Conservation (phyloP, 2,797 vertebrate genomes). For the Artibeus lituratus region DNA sequence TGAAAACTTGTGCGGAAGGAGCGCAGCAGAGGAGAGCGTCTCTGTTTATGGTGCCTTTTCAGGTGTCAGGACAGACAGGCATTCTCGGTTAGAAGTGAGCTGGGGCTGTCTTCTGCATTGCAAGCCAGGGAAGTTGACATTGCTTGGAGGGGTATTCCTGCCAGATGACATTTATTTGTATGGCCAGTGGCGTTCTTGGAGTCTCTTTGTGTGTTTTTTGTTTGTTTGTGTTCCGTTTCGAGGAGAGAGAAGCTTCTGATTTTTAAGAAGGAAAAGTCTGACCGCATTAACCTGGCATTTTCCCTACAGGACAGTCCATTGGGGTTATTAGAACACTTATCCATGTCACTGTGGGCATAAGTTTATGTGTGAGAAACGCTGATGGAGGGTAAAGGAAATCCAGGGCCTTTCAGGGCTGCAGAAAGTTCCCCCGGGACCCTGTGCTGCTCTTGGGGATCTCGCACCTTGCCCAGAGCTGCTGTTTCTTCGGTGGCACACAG, state of each 20-base stretch:
- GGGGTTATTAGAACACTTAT: background rate
- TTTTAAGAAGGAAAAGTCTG: background rate
- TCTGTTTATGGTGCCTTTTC: background rate
- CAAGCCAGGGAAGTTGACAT: background rate
- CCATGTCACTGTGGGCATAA: background rate
- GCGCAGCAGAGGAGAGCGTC: background rate
- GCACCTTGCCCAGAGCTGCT: background rate
- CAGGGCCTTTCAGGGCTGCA: background rate
- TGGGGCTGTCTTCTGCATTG: background rate
- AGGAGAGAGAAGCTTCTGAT: background rate
- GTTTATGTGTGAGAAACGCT: background rate
- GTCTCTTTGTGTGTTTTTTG: background rate
- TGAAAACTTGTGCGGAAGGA: background rate
- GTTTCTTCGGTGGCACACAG: background rate
- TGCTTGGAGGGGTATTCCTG: background rate
- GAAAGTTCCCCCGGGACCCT: background rate
- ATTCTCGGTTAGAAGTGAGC: background rate
- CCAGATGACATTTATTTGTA: background rate
- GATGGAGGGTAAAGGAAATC: background rate
- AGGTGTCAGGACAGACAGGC: background rate
- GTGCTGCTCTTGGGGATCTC: background rate
- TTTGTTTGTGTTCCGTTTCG: background rate
- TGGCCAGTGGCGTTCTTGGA: background rate
- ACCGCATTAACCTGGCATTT: background rate
- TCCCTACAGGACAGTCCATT: background rate